phyloP scores from a whole-genome alignment of 2,888 invertebrate species.

The Cynaeus angustus region DNA sequence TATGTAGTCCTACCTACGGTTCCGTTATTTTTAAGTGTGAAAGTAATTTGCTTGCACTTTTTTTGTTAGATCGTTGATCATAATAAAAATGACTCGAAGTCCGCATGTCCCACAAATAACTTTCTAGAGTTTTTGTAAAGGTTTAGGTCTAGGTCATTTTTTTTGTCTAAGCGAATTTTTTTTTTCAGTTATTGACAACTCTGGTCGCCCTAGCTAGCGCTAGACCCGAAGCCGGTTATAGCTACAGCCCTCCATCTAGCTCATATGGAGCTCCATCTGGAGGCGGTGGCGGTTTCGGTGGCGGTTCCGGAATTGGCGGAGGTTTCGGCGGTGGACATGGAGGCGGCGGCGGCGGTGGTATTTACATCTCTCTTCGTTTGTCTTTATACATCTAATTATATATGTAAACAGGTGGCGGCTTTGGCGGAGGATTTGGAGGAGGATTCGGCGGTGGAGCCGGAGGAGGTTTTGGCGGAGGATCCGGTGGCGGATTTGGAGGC shows the following conservation, averaged over 20 bases:
- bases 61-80: background rate
- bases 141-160: constrained; percentile 30
- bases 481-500: constrained; percentile 56
- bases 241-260: constrained; percentile 73
- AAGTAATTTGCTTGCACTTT: background rate
- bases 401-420: constrained; percentile 46
- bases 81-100: background rate
- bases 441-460: constrained; percentile 62
- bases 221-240: constrained; percentile 78
- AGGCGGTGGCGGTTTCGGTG: constrained; percentile 66
- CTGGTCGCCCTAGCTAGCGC: constrained; percentile 78
- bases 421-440: constrained; percentile 56
- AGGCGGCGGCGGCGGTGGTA: constrained; percentile 53
- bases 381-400: no score
- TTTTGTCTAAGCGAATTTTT: background rate
- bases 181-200: constrained; percentile 67
- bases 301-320: constrained; percentile 56
- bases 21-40: background rate
- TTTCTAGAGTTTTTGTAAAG: constrained; percentile 15
- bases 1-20: no score
- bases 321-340: constrained; percentile 59
- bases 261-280: constrained; percentile 70
- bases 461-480: constrained; percentile 59
- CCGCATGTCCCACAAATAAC: constrained; percentile 3
- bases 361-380: no score